These are phyloP conservation scores for Hemicordylus capensis DNA, from an alignment of 2,113 vertebrate species.

Conservation along the genomic window DNA sequence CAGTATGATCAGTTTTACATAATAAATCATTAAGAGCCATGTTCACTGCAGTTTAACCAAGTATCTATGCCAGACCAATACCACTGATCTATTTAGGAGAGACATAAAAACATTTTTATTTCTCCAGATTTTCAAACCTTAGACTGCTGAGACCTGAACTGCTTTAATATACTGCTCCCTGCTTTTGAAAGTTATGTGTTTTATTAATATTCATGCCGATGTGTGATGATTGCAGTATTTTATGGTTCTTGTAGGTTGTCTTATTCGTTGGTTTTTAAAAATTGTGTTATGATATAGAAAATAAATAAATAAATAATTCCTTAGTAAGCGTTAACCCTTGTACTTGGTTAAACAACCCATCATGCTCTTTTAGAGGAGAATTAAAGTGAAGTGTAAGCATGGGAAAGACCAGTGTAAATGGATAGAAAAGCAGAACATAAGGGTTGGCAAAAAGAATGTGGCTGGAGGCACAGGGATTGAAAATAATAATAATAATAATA, in stretches of 20 bases:
- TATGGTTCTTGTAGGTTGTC: background rate
- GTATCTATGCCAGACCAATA: background rate
- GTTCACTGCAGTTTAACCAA: background rate
- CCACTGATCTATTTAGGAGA: background rate
- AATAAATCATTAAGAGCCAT: background rate
- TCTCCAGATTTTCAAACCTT: background rate
- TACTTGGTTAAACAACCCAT: too few species aligned
- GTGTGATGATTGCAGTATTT: background rate
- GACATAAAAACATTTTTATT: background rate
- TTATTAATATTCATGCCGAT: background rate
- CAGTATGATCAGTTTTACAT: background rate
- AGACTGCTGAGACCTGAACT: background rate
- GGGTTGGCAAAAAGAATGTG: too few species aligned
- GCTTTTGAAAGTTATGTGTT: background rate
- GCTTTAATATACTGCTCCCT: background rate
- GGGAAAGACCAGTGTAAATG: too few species aligned
- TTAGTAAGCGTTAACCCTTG: too few species aligned
- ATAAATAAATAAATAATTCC: too few species aligned
- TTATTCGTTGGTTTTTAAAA: too few species aligned
- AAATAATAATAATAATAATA: too few species aligned
- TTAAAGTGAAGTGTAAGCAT: too few species aligned
- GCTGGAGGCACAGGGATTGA: too few species aligned
- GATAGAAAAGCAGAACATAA: too few species aligned
- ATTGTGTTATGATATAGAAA: too few species aligned
- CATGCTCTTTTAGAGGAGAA: too few species aligned